These are phyloP conservation scores for Acrocera orbiculus DNA, from an alignment of 2,888 invertebrate species.

Conservation along the genomic window DNA sequence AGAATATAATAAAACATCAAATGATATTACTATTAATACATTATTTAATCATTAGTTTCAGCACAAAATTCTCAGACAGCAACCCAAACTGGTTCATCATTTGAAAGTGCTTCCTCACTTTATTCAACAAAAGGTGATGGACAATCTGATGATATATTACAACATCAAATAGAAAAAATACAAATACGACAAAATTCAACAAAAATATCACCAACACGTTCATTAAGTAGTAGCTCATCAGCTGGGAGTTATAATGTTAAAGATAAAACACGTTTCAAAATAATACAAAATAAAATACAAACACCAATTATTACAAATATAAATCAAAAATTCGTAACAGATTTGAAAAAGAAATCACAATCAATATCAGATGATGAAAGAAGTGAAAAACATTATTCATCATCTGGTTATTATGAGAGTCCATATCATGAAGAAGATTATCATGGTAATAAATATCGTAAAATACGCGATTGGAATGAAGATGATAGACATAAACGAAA, in stretches of 20 bases:
- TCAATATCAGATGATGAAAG: conserved; percentile 51
- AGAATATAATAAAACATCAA: no score
- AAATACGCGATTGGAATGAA: conserved; percentile 37
- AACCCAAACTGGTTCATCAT: conserved; percentile 64
- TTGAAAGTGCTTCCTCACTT: conserved; percentile 68
- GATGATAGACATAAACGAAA: conserved; percentile 55
- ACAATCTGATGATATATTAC: conserved; percentile 38
- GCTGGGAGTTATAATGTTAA: conserved; percentile 39
- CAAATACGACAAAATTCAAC: conserved; percentile 8
- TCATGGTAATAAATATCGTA: conserved; percentile 16
- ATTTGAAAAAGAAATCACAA: conserved; percentile 31
- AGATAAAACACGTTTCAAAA: conserved; percentile 18
- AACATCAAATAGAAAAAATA: neutral
- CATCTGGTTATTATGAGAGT: conserved; percentile 58
- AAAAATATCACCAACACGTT: conserved; percentile 34
- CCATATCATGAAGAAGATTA: conserved; percentile 42
- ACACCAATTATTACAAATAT: conserved; percentile 8
- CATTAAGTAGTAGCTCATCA: conserved; percentile 39
- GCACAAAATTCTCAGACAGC: conserved; percentile 34
- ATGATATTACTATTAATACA: neutral
- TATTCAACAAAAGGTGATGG: conserved; percentile 63
- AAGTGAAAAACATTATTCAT: conserved; percentile 48
- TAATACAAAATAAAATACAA: conserved; percentile 8
- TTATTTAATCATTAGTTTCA: conserved; percentile 19
- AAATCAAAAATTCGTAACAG: conserved; percentile 4